These are phyloP conservation scores for Petrophora chlorosata DNA, from an alignment of 2,888 invertebrate genomes.

Conservation along the genomic window DNA sequence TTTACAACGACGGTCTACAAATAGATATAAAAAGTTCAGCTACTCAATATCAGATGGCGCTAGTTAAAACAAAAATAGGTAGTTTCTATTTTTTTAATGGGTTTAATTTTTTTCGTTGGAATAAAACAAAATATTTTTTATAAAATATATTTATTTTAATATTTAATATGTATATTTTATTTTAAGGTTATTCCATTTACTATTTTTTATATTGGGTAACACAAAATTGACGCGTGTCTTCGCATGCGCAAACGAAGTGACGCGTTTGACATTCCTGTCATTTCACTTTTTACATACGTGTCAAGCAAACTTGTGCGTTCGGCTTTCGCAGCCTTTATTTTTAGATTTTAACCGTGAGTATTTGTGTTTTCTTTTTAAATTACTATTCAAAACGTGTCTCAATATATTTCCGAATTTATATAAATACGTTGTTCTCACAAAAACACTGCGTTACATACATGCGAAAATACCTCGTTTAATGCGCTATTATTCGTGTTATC, in stretches of 20 bases:
- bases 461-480: constrained; percentile 36
- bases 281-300: constrained; percentile 81
- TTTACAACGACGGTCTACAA: neutral
- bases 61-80: neutral
- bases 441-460: constrained; percentile 12
- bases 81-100: no score
- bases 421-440: neutral
- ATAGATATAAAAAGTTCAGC: constrained; percentile 1
- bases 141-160: no score
- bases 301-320: constrained; percentile 73
- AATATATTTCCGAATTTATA: constrained; percentile 14
- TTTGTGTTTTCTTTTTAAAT: constrained; percentile 35
- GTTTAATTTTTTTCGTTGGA: no score
- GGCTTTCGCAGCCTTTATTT: constrained; percentile 74
- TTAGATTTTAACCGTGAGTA: constrained; percentile 79
- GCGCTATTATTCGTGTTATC: constrained; percentile 36
- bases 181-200: neutral
- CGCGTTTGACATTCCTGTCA: constrained; percentile 56
- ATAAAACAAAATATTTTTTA: no score
- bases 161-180: no score
- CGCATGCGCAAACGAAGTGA: constrained; percentile 50
- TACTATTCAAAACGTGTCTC: constrained; percentile 14
- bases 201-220: constrained; percentile 32
- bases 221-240: constrained; percentile 54
- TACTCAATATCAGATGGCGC: constrained; percentile 16